Evolutionary conservation across 2,888 invertebrate genomes (phyloP), one percentile per base, ranked within the genome.

Genomic region (Odontomyia ornata): DNA sequence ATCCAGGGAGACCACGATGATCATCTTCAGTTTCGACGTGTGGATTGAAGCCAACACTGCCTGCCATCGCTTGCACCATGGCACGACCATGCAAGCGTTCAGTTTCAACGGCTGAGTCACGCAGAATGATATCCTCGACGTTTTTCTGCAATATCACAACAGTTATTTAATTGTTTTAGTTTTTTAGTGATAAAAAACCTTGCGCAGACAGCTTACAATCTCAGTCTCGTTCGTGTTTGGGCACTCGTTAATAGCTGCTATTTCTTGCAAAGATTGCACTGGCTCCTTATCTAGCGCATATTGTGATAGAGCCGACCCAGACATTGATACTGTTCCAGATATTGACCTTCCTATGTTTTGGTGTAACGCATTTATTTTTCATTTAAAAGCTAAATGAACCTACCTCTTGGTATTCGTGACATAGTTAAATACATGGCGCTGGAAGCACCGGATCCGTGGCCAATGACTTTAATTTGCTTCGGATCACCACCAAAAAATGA

Each of bases 381-480:
- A 25, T 25, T 7, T 7, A 30, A 15, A 60, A 11, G 15, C 46
- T 57, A 64, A n/a, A 9, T 9, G 9, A 30, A 57, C 67, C 71
- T 73, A 83, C 89, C 89, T 80, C 90, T 89, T 0, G 91, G 91
- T 77, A 91, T 88, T 21, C 89, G 89, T 0, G 93, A 92, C 84
- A 93, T 85, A 0, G 92, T 89, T 21, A 94, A 83, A 78, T 93
- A 88, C 36, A 93, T 89, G 1, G 93, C 94, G 75, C 92, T 91
- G 80, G 92, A 92, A 0, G 92, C 94, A 0, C 94, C 95, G 0
- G 92, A 92, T 1, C 93, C 94, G 83, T 94, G 94, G 0, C 94
- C 94, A 87, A 93, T 91, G 0, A 92, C 89, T 36, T 91, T 89
- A n/a, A 94, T 89, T 80, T 90, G 89, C 25, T 90, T 89, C 0